Conservation (phyloP, 2,888 invertebrate species). For the Drosophila fungiperda region DNA sequence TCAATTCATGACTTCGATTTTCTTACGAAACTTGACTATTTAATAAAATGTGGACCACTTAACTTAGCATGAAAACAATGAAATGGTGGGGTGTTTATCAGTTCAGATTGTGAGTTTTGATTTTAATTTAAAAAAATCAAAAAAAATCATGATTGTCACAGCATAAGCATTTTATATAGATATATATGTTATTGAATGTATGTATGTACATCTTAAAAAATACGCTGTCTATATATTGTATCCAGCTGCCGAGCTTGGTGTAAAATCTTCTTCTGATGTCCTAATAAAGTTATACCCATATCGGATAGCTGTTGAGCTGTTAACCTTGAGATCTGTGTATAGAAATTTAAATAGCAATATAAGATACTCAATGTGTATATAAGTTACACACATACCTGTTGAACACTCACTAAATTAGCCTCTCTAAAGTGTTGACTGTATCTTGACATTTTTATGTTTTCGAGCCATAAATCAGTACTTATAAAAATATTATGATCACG, state of each 20-base stretch:
- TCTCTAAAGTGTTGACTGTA: constrained; percentile 97
- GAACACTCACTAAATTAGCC: constrained; percentile 91
- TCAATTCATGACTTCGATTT: too few species aligned
- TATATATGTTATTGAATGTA: constrained; percentile 8
- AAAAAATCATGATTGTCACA: neutral
- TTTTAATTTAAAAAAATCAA: neutral
- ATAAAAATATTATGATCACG: too few species aligned
- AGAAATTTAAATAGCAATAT: neutral
- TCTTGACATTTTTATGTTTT: constrained; percentile 97
- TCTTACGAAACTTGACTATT: too few species aligned
- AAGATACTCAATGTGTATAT: neutral
- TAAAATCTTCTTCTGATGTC: constrained; percentile 97
- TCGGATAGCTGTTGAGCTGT: constrained; percentile 96
- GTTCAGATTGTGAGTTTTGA: constrained; percentile 2
- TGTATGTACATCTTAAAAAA: constrained; percentile 60
- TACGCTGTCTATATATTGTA: constrained; percentile 83
- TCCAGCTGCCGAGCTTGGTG: constrained; percentile 85
- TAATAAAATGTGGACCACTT: neutral
- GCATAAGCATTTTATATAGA: constrained; percentile 17
- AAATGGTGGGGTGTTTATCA: neutral
- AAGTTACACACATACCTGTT: constrained; percentile 80
- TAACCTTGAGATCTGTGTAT: constrained; percentile 91
- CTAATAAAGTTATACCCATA: constrained; percentile 96
- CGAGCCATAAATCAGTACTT: constrained; percentile 97
- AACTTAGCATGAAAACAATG: neutral